These are phyloP conservation scores for Mesembrinibis cayennensis DNA, from an alignment of 2,113 vertebrate genomes.

Conservation along the genomic window DNA sequence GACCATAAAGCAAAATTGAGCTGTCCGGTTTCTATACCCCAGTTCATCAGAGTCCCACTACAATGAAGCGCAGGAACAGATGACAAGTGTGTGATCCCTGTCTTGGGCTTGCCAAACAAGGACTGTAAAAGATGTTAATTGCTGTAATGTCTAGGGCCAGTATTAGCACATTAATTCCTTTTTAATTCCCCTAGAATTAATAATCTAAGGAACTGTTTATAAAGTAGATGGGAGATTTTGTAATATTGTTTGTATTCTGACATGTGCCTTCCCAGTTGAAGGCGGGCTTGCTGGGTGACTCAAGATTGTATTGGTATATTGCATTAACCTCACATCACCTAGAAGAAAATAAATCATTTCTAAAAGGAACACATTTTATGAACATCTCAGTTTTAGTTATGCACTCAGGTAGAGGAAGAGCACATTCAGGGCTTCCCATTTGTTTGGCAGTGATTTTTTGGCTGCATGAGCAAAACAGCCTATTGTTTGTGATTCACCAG, in stretches of 20 bases:
- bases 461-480: not conserved
- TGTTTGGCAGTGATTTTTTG: not conserved
- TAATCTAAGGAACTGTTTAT: not conserved
- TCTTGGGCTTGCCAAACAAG: not conserved
- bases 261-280: not conserved
- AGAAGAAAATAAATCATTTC: not conserved
- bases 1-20: accelerated
- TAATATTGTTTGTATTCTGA: not conserved
- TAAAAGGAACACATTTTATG: not conserved
- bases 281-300: not conserved
- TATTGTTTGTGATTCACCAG: not conserved
- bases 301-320: not conserved
- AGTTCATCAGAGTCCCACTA: not conserved
- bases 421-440: not conserved
- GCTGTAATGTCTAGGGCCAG: not conserved
- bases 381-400: not conserved
- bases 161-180: not conserved
- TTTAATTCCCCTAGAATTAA: not conserved
- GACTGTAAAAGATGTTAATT: not conserved
- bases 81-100: not conserved
- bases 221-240: not conserved
- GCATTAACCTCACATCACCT: not conserved
- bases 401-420: not conserved
- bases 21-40: not conserved
- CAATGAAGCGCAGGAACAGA: not conserved